Percentiles rank a stretch among this genome's conserved stretches.
Evolutionary conservation across 2,113 vertebrate species (phyloP).

Genomic region (Acrocephalus kingi): DNA sequence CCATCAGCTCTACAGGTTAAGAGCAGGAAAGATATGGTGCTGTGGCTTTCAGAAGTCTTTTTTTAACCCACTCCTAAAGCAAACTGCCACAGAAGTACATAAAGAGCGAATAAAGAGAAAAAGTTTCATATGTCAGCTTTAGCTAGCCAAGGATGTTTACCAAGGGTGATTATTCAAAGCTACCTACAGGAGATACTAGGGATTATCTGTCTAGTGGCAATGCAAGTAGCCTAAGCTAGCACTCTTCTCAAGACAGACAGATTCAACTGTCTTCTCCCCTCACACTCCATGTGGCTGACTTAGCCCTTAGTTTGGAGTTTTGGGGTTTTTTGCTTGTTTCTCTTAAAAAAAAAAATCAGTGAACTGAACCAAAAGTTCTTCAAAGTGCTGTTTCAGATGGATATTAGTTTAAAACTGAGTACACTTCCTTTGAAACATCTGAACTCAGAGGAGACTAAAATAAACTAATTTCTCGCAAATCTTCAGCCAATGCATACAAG

Average conservation of each 20-base stretch:
- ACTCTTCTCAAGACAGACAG: neutral
- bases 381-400: neutral
- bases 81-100: neutral
- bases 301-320: neutral
- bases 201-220: neutral
- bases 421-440: neutral
- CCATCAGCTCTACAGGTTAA: neutral
- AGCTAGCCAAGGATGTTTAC: neutral
- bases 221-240: neutral
- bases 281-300: neutral
- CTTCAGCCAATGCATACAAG: neutral
- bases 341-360: neutral
- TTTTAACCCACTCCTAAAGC: neutral
- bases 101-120: neutral
- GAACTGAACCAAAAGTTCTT: neutral
- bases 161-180: neutral
- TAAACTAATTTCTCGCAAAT: neutral
- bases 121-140: neutral
- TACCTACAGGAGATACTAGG: neutral
- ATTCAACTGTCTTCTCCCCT: neutral
- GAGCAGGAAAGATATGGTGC: neutral
- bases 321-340: neutral
- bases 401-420: neutral
- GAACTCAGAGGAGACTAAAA: neutral
- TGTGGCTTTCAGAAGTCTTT: neutral